phyloP scores from a whole-genome alignment of 2,888 invertebrate genomes.

The Mythimna vitellina region DNA sequence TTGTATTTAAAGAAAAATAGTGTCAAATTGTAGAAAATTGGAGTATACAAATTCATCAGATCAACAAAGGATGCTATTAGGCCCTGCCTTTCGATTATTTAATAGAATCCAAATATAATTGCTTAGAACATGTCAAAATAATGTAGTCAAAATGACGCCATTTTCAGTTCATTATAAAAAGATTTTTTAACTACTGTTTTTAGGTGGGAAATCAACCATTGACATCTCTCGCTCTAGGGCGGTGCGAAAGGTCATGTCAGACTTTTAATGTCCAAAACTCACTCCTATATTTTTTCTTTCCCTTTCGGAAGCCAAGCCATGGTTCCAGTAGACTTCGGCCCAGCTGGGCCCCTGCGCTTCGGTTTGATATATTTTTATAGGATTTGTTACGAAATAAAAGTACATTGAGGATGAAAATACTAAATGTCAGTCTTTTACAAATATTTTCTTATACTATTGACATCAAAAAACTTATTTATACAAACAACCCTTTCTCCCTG shows the following conservation, averaged over 20 bases:
- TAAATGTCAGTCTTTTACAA: constrained; percentile 53
- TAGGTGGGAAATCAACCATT: too few species aligned
- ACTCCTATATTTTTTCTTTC: too few species aligned
- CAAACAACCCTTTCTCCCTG: not conserved
- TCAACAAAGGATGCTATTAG: constrained; percentile 3
- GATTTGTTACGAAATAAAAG: not conserved
- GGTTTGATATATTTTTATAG: not conserved
- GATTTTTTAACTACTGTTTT: not conserved
- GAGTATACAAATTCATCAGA: constrained; percentile 18
- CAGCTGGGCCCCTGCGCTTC: too few species aligned
- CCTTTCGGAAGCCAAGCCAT: too few species aligned
- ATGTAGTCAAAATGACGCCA: not conserved
- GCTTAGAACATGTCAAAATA: not conserved
- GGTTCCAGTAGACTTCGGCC: too few species aligned
- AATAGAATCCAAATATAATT: not conserved
- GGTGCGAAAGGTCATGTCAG: too few species aligned
- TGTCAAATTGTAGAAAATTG: constrained; percentile 1
- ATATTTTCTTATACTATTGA: constrained; percentile 23
- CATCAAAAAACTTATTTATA: not conserved
- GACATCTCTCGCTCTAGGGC: too few species aligned
- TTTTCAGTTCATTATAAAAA: not conserved
- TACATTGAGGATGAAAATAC: constrained; percentile 14
- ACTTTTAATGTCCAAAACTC: too few species aligned
- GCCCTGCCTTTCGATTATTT: constrained; percentile 4
- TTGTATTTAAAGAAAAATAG: constrained; percentile 7